Percentiles rank a stretch among this genome's conserved stretches.
Conservation (phyloP, 2,797 vertebrate species). For the Chromobotia macracanthus region DNA sequence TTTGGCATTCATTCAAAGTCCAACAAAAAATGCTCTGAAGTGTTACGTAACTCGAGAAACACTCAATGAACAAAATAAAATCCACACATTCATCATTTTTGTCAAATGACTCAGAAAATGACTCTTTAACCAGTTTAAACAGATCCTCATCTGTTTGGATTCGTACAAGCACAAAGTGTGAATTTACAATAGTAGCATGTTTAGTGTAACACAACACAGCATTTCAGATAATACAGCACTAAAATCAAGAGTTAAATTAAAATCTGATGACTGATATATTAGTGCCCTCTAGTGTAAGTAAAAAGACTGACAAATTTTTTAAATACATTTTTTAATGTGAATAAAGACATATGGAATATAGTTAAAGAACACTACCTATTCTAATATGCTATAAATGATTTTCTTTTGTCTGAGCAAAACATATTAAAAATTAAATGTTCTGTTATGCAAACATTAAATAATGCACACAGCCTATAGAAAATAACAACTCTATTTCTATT, state of each 20-base stretch:
- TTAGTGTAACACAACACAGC: neutral
- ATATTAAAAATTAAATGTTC: too few species aligned
- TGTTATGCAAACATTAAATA: too few species aligned
- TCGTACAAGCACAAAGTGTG: neutral
- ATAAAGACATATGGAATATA: too few species aligned
- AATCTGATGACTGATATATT: neutral
- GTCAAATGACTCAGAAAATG: neutral
- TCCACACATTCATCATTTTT: slow-evolving; percentile 1
- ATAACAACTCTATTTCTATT: neutral
- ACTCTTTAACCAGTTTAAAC: slow-evolving; percentile 17
- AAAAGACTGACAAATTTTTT: neutral
- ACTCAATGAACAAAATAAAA: neutral
- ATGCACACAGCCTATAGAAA: neutral
- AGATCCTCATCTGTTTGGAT: neutral
- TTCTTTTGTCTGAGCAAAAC: neutral
- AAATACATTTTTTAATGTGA: too few species aligned
- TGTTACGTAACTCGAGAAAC: slow-evolving; percentile 10
- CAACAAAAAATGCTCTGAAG: slow-evolving; percentile 4
- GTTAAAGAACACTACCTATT: too few species aligned
- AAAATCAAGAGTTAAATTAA: neutral
- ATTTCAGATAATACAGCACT: neutral
- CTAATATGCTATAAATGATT: neutral
- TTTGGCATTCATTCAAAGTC: slow-evolving; percentile 13
- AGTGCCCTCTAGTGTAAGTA: slow-evolving; percentile 33
- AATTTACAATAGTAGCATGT: neutral